A percentile compares a stretch with the other conserved stretches of the same genome.
Evolutionary conservation across 2,888 invertebrate genomes (phyloP).

Genomic region (Caenorhabditis afra): DNA sequence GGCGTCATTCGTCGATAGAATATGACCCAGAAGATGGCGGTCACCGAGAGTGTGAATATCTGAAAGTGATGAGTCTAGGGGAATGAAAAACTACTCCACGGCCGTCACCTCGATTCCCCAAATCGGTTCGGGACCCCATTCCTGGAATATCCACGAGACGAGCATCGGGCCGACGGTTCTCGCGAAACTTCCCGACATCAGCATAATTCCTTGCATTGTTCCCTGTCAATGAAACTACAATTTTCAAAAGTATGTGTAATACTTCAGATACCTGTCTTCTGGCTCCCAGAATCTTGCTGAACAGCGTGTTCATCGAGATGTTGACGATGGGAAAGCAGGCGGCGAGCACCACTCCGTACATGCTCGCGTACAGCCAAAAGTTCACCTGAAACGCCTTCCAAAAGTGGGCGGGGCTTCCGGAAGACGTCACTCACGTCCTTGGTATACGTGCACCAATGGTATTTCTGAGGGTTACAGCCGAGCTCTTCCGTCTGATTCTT

Average conservation of each 20-base stretch:
- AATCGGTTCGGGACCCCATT: slow-evolving; percentile 65
- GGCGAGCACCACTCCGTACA: slow-evolving; percentile 64
- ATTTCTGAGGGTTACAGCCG: slow-evolving; percentile 59
- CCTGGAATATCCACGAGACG: slow-evolving; percentile 67
- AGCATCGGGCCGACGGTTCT: slow-evolving; percentile 64
- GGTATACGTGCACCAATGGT: slow-evolving; percentile 61
- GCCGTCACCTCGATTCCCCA: slow-evolving; percentile 62
- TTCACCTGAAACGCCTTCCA: slow-evolving; percentile 63
- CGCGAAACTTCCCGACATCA: slow-evolving; percentile 66
- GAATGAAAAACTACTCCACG: too few species aligned
- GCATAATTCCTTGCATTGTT: slow-evolving; percentile 69
- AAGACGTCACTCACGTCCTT: slow-evolving; percentile 31
- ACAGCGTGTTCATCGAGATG: slow-evolving; percentile 68
- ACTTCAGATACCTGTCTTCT: slow-evolving; percentile 56
- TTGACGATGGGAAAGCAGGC: slow-evolving; percentile 69
- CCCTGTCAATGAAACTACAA: slow-evolving; percentile 45
- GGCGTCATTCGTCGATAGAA: slow-evolving; percentile 66
- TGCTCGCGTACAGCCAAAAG: slow-evolving; percentile 64
- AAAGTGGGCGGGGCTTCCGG: too few species aligned
- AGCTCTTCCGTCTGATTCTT: slow-evolving; percentile 53
- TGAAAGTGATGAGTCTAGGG: slow-evolving; percentile 29
- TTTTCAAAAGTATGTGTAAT: not conserved
- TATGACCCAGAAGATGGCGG: slow-evolving; percentile 60
- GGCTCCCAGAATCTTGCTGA: slow-evolving; percentile 67
- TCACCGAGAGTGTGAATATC: slow-evolving; percentile 49